Conservation (phyloP, 2,797 vertebrate species). For the Macropus fuliginosus region DNA sequence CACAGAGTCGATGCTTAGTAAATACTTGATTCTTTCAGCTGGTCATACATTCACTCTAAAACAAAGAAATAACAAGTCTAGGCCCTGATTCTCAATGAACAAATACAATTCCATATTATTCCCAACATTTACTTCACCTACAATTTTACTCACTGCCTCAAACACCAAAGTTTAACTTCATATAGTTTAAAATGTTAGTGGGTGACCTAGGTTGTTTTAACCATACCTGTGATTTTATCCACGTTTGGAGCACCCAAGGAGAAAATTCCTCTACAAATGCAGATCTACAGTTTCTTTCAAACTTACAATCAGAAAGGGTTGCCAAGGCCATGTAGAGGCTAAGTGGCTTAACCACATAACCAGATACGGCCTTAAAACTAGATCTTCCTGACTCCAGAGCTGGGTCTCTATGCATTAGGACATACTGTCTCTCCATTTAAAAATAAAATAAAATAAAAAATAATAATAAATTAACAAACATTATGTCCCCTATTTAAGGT, state of each 20-base stretch:
- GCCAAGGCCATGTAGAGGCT: not conserved
- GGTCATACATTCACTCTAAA: not conserved
- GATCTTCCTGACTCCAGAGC: not conserved
- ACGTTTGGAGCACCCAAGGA: not conserved
- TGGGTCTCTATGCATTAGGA: not conserved
- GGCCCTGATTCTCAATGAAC: not conserved
- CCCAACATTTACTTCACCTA: not conserved
- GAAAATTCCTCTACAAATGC: not conserved
- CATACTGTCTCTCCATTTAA: not conserved
- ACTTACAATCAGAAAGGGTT: not conserved
- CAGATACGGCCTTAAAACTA: not conserved
- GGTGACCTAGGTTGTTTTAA: not conserved
- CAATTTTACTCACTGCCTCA: not conserved
- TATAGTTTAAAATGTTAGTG: not conserved
- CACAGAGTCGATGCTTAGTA: not conserved
- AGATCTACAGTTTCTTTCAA: not conserved
- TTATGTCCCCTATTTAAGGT: not conserved
- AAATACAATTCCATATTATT: not conserved
- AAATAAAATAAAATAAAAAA: not conserved
- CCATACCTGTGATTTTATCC: not conserved
- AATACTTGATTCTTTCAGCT: not conserved
- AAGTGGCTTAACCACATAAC: not conserved
- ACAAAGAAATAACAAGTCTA: not conserved
- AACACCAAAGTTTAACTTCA: not conserved
- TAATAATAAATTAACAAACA: not conserved